Conservation (phyloP, 2,888 invertebrate genomes). For the Tenthredo amoena region DNA sequence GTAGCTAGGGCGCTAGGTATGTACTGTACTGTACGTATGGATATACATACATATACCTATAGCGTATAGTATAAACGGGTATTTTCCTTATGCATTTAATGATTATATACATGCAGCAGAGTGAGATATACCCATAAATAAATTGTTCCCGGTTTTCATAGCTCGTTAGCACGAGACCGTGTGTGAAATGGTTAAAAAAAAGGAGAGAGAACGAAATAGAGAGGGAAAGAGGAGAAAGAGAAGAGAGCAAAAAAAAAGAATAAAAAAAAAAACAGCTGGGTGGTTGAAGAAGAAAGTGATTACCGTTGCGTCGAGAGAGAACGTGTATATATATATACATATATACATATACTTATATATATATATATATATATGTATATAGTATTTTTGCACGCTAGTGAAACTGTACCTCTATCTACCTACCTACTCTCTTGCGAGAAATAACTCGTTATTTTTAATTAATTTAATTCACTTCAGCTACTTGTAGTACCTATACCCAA, state of each 20-base stretch:
- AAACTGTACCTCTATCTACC: neutral
- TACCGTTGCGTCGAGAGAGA: slow-evolving; percentile 30
- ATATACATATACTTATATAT: neutral
- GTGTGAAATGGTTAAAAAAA: slow-evolving; percentile 48
- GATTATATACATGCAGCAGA: neutral
- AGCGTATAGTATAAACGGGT: neutral
- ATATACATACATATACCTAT: neutral
- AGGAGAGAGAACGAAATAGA: neutral
- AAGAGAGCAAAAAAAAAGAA: slow-evolving; percentile 1
- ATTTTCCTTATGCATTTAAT: slow-evolving; percentile 14
- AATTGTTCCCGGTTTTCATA: slow-evolving; percentile 32
- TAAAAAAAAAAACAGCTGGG: slow-evolving; percentile 27
- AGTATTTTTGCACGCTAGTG: slow-evolving; percentile 42
- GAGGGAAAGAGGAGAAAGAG: neutral
- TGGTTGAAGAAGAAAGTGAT: slow-evolving; percentile 43
- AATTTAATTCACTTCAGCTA: slow-evolving; percentile 26
- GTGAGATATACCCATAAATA: slow-evolving; percentile 31
- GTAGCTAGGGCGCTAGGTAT: no score
- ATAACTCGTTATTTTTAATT: slow-evolving; percentile 38
- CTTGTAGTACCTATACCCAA: neutral
- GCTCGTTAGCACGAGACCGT: slow-evolving; percentile 35
- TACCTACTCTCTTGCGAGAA: neutral
- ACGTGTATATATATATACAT: neutral
- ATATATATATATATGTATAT: neutral
- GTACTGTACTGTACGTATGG: neutral